phyloP scores from a whole-genome alignment of 2,113 vertebrate genomes.

The Hemibagrus wyckioides region DNA sequence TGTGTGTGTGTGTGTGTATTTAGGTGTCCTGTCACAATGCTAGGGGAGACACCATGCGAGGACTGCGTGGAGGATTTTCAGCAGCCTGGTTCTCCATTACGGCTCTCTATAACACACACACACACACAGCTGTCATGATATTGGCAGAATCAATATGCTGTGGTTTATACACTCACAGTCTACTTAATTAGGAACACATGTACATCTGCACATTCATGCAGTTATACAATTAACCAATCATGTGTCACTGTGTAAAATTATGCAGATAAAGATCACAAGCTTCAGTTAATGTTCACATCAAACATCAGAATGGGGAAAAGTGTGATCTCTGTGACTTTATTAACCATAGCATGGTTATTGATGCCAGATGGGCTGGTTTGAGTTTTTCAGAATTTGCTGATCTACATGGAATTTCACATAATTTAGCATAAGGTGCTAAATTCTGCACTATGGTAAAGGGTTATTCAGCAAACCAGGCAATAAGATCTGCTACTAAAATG shows the following conservation, averaged over 20 bases:
- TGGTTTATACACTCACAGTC: neutral
- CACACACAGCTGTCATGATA: neutral
- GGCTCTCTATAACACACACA: conserved; percentile 75
- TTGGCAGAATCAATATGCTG: neutral
- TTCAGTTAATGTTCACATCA: neutral
- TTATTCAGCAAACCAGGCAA: neutral
- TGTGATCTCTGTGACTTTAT: neutral
- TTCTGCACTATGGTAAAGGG: neutral
- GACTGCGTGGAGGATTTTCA: conserved; percentile 78
- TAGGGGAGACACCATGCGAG: conserved; percentile 83
- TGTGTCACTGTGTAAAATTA: neutral
- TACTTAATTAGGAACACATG: neutral
- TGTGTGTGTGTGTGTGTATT: conserved; percentile 27
- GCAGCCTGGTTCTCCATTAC: conserved; percentile 82
- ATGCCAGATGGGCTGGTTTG: neutral
- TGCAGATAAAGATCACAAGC: neutral
- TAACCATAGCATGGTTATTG: neutral
- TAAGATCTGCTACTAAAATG: neutral
- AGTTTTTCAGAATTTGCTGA: neutral
- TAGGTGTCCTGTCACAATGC: conserved; percentile 81
- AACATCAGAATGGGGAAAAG: neutral
- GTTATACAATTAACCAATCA: neutral
- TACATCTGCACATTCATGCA: neutral
- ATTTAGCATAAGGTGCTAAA: too few relatives aligned
- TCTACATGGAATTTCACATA: neutral